A percentile compares a stretch with the other conserved stretches of the same genome.
Conservation (phyloP, 2,797 vertebrate species). For the Leucoraja ocellata region DNA sequence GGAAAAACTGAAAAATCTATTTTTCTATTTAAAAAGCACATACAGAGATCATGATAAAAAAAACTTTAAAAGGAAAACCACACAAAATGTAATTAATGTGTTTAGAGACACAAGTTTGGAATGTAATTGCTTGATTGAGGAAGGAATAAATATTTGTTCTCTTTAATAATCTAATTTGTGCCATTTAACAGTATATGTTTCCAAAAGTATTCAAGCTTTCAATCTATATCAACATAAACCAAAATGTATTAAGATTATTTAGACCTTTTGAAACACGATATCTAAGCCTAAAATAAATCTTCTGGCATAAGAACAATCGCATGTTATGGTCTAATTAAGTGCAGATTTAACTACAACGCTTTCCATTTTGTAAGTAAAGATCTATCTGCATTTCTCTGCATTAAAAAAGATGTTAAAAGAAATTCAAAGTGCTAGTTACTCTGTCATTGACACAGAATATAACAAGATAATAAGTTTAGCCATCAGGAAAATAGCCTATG, state of each 20-base stretch:
- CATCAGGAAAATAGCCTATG: neutral
- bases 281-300: conserved; percentile 52
- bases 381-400: neutral
- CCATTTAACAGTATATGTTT: conserved; percentile 44
- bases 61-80: conserved; percentile 47
- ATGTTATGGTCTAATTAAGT: conserved; percentile 55
- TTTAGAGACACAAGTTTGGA: conserved; percentile 48
- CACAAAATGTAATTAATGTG: conserved; percentile 53
- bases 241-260: conserved; percentile 50
- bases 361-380: neutral
- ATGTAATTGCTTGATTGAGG: conserved; percentile 43
- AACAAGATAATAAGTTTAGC: neutral
- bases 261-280: conserved; percentile 61
- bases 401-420: neutral
- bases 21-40: conserved; percentile 42
- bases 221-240: conserved; percentile 48
- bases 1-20: neutral
- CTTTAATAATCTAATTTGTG: conserved; percentile 45
- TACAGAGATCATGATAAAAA: conserved; percentile 39
- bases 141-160: conserved; percentile 47
- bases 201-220: conserved; percentile 52
- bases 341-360: conserved; percentile 51
- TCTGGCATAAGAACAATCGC: conserved; percentile 61
- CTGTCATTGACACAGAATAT: neutral
- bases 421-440: neutral